Conservation (phyloP, 2,797 vertebrate genomes). For the Phoeniculus purpureus region DNA sequence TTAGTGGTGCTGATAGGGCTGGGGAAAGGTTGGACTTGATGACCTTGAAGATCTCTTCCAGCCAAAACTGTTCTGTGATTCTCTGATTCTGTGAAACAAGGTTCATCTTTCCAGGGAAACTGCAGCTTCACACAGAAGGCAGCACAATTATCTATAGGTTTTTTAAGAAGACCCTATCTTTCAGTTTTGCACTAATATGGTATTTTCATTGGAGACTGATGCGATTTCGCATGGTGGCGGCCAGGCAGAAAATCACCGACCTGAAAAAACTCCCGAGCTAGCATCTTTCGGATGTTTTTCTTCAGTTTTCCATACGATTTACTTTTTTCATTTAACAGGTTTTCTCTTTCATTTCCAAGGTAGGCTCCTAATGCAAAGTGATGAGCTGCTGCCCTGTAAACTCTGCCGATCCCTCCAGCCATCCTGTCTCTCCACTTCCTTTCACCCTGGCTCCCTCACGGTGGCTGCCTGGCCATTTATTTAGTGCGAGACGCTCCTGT, state of each 20-base stretch:
- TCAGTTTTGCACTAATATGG: background rate
- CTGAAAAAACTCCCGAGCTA: conserved; percentile 55
- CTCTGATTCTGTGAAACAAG: background rate
- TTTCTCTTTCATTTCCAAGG: conserved; percentile 58
- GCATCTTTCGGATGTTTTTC: conserved; percentile 65
- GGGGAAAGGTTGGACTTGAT: background rate
- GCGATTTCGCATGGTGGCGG: background rate
- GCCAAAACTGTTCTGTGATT: background rate
- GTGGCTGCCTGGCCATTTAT: conserved; percentile 58
- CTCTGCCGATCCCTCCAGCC: conserved; percentile 23
- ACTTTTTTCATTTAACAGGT: conserved; percentile 61
- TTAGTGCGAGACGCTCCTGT: conserved; percentile 1
- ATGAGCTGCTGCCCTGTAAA: conserved; percentile 60
- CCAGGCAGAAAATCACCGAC: conserved; percentile 44
- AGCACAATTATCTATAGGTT: background rate
- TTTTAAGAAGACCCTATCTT: background rate
- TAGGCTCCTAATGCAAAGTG: conserved; percentile 43
- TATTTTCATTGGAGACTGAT: conserved; percentile 15
- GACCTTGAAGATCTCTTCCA: background rate
- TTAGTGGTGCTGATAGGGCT: too few species aligned
- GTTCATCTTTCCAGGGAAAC: background rate
- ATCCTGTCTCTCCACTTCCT: conserved; percentile 27
- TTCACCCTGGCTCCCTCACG: conserved; percentile 9
- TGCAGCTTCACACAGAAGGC: background rate
- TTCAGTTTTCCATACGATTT: conserved; percentile 62